A percentile compares a stretch with the other conserved stretches of the same genome.
phyloP scores from a whole-genome alignment of 2,797 vertebrate genomes.

The Lepidocolaptes lacrymiger region DNA sequence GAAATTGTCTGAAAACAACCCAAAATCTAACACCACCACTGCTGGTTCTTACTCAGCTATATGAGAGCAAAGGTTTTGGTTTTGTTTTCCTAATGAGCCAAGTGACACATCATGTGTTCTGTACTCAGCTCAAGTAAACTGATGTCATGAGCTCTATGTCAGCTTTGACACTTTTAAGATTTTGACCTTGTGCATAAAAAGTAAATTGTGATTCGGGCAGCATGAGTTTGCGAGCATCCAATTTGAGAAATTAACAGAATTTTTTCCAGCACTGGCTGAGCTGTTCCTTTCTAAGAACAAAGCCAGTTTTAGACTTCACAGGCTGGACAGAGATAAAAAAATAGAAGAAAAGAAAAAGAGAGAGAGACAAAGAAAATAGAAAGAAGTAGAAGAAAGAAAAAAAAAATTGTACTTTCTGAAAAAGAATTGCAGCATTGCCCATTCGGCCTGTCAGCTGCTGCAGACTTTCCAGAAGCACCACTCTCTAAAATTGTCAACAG shows the following conservation, averaged over 20 bases:
- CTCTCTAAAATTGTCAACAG: slow-evolving; percentile 56
- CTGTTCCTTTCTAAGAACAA: neutral
- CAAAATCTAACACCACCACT: neutral
- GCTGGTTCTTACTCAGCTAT: neutral
- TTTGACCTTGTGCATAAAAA: neutral
- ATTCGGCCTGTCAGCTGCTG: neutral
- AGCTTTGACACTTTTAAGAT: neutral
- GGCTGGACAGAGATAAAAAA: neutral
- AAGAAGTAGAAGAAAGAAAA: no score
- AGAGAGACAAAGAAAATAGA: no score
- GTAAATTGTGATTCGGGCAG: neutral
- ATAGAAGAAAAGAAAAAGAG: fast-evolving
- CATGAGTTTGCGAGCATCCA: neutral
- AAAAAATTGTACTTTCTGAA: neutral
- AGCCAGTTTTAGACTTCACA: neutral
- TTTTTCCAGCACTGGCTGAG: neutral
- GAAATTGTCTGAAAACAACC: neutral
- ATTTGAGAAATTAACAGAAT: neutral
- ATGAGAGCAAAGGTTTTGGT: neutral
- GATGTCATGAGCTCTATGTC: neutral
- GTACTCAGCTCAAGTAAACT: neutral
- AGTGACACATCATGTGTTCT: neutral
- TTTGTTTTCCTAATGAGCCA: neutral
- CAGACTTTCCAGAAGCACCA: slow-evolving; percentile 22
- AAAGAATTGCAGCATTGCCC: neutral